These are phyloP conservation scores for Fregata magnificens DNA, from an alignment of 2,113 vertebrate species.

Conservation along the genomic window DNA sequence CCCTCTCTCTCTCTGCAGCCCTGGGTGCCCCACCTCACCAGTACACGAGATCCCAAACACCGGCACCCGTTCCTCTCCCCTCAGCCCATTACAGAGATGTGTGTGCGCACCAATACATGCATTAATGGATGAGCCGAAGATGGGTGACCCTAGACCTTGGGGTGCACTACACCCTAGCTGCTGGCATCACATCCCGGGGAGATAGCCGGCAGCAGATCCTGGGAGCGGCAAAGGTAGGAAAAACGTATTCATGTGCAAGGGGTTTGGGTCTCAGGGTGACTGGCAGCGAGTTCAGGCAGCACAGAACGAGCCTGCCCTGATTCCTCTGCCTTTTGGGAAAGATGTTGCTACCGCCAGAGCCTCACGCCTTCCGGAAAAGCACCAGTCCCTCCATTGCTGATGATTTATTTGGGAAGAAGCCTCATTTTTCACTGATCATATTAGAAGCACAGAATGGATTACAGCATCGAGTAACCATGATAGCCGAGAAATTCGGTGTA, in stretches of 20 bases:
- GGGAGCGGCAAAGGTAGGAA: not conserved
- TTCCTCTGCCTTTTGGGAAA: not conserved
- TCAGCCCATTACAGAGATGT: not conserved
- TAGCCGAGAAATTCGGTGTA: conserved; percentile 27
- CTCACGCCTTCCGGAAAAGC: not conserved
- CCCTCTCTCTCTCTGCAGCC: not conserved
- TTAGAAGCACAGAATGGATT: conserved; percentile 26
- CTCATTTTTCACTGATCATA: conserved; percentile 18
- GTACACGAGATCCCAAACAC: not conserved
- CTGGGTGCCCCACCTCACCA: not conserved
- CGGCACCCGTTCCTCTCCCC: not conserved
- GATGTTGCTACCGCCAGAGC: not conserved
- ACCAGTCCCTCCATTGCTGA: not conserved
- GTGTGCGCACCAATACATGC: not conserved
- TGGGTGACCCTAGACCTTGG: not conserved
- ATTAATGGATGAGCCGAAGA: not conserved
- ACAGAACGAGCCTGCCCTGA: not conserved
- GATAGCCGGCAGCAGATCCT: not conserved
- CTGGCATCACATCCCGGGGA: not conserved
- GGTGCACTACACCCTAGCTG: rapidly evolving
- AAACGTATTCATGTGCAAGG: not conserved
- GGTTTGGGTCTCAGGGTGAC: not conserved
- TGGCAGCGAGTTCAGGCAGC: not conserved
- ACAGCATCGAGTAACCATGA: conserved; percentile 15
- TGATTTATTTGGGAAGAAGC: conserved; percentile 26